Evolutionary conservation across 2,888 invertebrate species (phyloP), one percentile per base, ranked within the genome.

Genomic region (Ormyrus thymus): DNA sequence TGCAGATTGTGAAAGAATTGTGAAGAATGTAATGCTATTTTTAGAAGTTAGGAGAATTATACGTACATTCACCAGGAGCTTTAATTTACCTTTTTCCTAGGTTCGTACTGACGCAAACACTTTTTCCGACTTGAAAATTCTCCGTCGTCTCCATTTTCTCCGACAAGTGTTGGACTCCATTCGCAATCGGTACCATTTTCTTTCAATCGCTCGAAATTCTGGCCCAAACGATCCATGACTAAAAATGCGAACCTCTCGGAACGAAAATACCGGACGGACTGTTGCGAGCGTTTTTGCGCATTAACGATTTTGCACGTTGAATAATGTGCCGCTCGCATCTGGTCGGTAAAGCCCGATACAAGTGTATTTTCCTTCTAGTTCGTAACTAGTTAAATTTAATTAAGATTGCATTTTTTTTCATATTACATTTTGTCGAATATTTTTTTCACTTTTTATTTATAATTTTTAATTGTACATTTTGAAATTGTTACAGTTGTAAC

Each of bases 201-300:
- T 15, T 64, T 64, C 7, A 56, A 11, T 11, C 64, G 73, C 64
- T 15, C 64, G 11, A 65, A 48, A 56, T 64, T 56, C n/a, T 53
- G 62, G 48, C 64, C 72, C 62, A 72, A 29, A 29, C 29, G 29
- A 29, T 29, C 29, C 29, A 29, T 29, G 29, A 29, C 29, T 29
- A 29, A 29, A 29, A 29, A 29, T 29, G 29, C 29, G 29, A 29
- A 29, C 29, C 29, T 29, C 29, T 29, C 29, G 29, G 29, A 29
- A 29, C 29, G 29, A 29, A 29, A 29, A 29, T 29, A 29, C 29
- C 29, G 56, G 48, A 58, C 45, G 29, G 15, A 15, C 58, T 15
- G 15, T 13, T 69, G 56, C 43, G 56, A 69, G 58, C 58, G 29
- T 70, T 70, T 70, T 70, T 70, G 58, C 69, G 69, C 69, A 58